Evolutionary conservation across 1,140 invertebrate species (phyloP), one percentile per base, ranked within the genome.

Genomic region (Microplitis demolitor): DNA sequence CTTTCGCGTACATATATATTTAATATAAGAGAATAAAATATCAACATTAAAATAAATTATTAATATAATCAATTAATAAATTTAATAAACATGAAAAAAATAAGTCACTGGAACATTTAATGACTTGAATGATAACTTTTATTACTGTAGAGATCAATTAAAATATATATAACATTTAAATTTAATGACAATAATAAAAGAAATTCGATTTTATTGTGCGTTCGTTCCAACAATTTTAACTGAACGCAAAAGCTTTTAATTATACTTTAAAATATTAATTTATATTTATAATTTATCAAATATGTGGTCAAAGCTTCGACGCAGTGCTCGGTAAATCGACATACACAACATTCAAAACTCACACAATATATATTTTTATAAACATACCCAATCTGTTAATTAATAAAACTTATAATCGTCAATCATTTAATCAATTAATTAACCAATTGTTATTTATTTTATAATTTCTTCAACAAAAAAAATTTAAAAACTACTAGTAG

Each of bases 371-470:
- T 5, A 4, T 60, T 33, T 66, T 16, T 72, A 73, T 68, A 68
- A 67, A 73, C 66, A 53, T 73, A 68, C 56, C 58, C 58, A 72
- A 39, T 35, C 63, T 66, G 54, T 60, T 24, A 58, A 72, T 72
- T 66, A 58, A 66, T 37, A 45, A 45, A 45, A 45, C 5, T 45
- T 5, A 45, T 45, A 24, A 24, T 24, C 24, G 2, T 24, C 24
- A 24, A 24, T 24, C 2, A 24, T 1, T 24, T 24, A 6, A 45
- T 45, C 3, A 9, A 45, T 45, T 11, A 45, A 45, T 45, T 11
- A 11, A 45, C 39, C 39, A 45, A 45, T 45, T 9, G 11, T 45
- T 9, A 9, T 45, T 45, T 5, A 9, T 45, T 45, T 45, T 6
- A 45, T 45, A 11, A 9, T 45, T 11, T 9, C 11, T 45, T 45